Percentiles rank a stretch among this genome's conserved stretches.
phyloP scores from a whole-genome alignment of 2,888 invertebrate species.

The Agrotis segetum region DNA sequence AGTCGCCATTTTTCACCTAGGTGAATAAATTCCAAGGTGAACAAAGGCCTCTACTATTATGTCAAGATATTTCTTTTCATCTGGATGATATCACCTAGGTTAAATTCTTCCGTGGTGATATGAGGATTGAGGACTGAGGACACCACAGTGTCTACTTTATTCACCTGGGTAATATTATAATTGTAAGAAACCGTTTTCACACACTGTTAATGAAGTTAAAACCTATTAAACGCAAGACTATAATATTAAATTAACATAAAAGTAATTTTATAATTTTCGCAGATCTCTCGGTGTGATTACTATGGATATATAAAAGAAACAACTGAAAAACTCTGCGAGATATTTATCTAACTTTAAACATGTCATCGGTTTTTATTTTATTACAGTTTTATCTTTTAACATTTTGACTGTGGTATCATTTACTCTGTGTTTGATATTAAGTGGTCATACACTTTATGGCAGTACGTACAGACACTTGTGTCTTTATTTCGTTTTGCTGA shows the following conservation, averaged over 20 bases:
- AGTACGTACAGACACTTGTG: slow-evolving; percentile 24
- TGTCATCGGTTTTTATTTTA: slow-evolving; percentile 41
- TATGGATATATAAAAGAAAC: slow-evolving; percentile 24
- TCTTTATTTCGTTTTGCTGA: slow-evolving; percentile 41
- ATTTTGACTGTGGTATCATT: slow-evolving; percentile 25
- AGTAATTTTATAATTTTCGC: slow-evolving; percentile 35
- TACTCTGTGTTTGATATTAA: slow-evolving; percentile 44
- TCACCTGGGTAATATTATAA: no score
- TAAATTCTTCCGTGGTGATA: no score
- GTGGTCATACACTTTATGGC: slow-evolving; percentile 41
- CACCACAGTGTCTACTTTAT: no score
- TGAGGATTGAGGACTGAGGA: no score
- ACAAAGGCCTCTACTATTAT: no score
- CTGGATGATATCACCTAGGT: no score
- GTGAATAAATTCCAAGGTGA: no score
- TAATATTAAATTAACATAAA: slow-evolving; percentile 34
- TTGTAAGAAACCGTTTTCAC: background rate
- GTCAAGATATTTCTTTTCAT: no score
- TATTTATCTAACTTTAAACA: slow-evolving; percentile 49
- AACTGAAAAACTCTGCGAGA: slow-evolving; percentile 28
- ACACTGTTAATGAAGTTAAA: slow-evolving; percentile 19
- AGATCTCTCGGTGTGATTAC: slow-evolving; percentile 38
- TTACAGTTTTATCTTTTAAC: slow-evolving; percentile 34
- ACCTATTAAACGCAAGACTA: slow-evolving; percentile 2
- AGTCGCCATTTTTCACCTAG: no score